These are phyloP conservation scores for Neodon shergylaensis DNA, from an alignment of 2,113 vertebrate genomes.

Conservation along the genomic window DNA sequence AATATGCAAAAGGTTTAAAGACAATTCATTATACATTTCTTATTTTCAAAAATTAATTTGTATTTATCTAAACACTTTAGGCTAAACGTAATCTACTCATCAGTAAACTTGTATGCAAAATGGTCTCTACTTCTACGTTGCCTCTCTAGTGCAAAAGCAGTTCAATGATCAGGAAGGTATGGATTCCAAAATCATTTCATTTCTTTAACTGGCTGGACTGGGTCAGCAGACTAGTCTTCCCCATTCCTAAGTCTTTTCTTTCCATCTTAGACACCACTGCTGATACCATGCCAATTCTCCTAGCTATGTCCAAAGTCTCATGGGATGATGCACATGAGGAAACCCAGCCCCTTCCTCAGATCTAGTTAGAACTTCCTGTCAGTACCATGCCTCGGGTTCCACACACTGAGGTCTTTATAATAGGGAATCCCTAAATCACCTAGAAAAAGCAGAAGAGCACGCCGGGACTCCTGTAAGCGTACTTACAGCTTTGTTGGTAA, in stretches of 20 bases:
- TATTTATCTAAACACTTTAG: background rate
- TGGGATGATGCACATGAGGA: background rate
- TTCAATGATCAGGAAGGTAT: background rate
- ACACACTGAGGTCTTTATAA: background rate
- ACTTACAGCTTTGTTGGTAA: constrained; percentile 98
- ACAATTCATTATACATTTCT: constrained; percentile 9
- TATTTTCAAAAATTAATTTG: constrained; percentile 47
- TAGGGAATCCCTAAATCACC: background rate
- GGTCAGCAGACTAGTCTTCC: background rate
- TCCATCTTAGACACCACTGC: background rate
- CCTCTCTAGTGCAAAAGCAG: background rate
- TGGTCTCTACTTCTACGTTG: background rate
- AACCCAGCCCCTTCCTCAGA: background rate
- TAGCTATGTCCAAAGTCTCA: background rate
- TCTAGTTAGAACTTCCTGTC: background rate
- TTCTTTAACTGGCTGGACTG: constrained; percentile 23
- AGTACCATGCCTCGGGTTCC: background rate
- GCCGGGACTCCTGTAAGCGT: background rate
- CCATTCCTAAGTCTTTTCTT: background rate
- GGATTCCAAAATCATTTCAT: background rate
- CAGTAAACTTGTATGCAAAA: background rate
- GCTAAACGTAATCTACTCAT: background rate
- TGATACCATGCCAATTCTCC: background rate
- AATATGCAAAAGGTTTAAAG: background rate
- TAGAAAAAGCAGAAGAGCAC: background rate